These are phyloP conservation scores for Acanthurus tractus DNA, from an alignment of 2,797 vertebrate species.

Conservation along the genomic window DNA sequence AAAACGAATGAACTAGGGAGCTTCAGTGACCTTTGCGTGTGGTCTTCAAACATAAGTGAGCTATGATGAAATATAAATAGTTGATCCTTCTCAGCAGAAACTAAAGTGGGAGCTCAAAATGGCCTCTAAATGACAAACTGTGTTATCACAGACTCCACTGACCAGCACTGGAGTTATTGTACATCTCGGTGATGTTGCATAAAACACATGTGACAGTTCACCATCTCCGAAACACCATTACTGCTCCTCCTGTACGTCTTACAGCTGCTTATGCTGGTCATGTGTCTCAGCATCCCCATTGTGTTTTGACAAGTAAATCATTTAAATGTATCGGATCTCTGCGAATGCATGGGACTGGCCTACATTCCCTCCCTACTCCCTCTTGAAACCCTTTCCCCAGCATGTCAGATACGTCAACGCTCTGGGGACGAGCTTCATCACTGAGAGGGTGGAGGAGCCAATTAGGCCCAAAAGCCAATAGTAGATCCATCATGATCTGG, in stretches of 20 bases:
- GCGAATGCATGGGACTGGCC: constrained; percentile 45
- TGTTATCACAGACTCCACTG: constrained; percentile 1
- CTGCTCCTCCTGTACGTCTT: constrained; percentile 6
- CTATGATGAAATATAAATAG: constrained; percentile 37
- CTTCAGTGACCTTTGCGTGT: constrained; percentile 51
- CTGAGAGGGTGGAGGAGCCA: constrained; percentile 66
- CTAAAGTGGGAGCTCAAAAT: constrained; percentile 23
- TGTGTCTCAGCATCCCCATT: constrained; percentile 28
- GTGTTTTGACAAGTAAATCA: constrained; percentile 63
- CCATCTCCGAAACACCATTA: neutral
- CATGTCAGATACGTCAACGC: constrained; percentile 62
- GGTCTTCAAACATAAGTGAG: constrained; percentile 12
- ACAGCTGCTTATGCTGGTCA: neutral
- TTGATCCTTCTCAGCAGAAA: constrained; percentile 32
- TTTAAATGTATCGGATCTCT: constrained; percentile 62
- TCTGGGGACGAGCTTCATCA: constrained; percentile 51
- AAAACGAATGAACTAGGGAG: neutral
- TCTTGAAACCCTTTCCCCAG: constrained; percentile 51
- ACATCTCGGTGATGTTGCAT: constrained; percentile 4
- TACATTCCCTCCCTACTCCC: constrained; percentile 43
- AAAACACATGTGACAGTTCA: neutral
- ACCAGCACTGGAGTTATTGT: neutral
- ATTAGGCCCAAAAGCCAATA: constrained; percentile 67
- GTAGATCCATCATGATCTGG: constrained; percentile 58
- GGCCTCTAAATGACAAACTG: neutral